Percentiles rank a stretch among this genome's conserved stretches.
These are phyloP conservation scores for Pollachius pollachius DNA, from an alignment of 2,113 vertebrate species.

Conservation along the genomic window DNA sequence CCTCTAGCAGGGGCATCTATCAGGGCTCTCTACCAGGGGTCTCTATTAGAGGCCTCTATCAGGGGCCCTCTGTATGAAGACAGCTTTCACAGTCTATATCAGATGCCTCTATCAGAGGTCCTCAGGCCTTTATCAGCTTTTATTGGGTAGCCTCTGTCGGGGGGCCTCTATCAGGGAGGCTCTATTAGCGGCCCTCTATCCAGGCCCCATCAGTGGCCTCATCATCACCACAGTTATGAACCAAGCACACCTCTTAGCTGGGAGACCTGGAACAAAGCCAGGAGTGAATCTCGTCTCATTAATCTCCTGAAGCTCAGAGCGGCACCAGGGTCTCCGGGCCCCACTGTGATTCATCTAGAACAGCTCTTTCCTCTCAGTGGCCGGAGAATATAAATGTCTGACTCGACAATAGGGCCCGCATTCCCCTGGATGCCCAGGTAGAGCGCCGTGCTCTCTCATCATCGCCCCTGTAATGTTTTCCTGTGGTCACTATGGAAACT, in stretches of 20 bases:
- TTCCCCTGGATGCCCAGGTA: constrained; percentile 47
- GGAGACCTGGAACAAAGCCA: constrained; percentile 60
- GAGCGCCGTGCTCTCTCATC: constrained; percentile 58
- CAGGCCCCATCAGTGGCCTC: too few relatives aligned
- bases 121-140: too few relatives aligned
- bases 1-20: too few relatives aligned
- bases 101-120: too few relatives aligned
- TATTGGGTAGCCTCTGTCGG: too few relatives aligned
- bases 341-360: constrained; percentile 52
- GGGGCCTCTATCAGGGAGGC: too few relatives aligned
- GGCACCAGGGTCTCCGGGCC: constrained; percentile 46
- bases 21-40: too few relatives aligned
- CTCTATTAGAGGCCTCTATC: too few relatives aligned
- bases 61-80: too few relatives aligned
- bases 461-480: constrained; percentile 55
- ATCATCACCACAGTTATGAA: too few relatives aligned
- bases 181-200: too few relatives aligned
- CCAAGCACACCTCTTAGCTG: constrained; percentile 42
- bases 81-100: too few relatives aligned
- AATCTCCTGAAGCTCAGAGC: constrained; percentile 55
- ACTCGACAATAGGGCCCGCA: constrained; percentile 35
- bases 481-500: constrained; percentile 66
- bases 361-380: constrained; percentile 50
- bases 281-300: constrained; percentile 58
- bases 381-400: constrained; percentile 49